phyloP scores from a whole-genome alignment of 2,797 vertebrate genomes.

The Sorex maritimensis region DNA sequence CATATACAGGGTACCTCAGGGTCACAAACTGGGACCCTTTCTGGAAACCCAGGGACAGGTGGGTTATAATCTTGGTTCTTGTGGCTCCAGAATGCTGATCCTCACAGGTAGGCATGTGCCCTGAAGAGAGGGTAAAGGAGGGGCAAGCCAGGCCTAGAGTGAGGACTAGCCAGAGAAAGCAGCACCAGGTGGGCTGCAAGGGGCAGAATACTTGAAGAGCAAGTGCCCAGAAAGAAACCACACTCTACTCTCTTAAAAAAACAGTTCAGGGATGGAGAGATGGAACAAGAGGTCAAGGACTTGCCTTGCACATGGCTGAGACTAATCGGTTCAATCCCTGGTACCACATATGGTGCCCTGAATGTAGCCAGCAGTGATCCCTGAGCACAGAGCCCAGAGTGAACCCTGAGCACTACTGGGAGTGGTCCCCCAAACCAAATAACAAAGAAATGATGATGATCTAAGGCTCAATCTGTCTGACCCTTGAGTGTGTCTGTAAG shows the following conservation, averaged over 20 bases:
- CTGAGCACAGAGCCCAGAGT: no score
- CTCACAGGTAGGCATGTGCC: not conserved
- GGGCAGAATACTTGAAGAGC: not conserved
- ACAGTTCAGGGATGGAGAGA: no score
- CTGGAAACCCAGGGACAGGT: not conserved
- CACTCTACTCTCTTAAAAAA: no score
- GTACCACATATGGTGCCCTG: no score
- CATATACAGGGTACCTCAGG: not conserved
- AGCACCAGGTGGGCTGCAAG: not conserved
- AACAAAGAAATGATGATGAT: no score
- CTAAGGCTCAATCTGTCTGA: not conserved
- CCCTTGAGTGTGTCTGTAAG: rapidly evolving
- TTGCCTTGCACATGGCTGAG: no score
- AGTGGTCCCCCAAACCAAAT: no score
- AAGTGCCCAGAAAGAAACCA: no score
- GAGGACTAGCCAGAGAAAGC: not conserved
- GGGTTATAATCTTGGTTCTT: not conserved
- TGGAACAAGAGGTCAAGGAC: no score
- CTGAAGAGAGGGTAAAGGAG: not conserved
- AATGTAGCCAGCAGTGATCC: no score
- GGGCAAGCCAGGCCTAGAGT: not conserved
- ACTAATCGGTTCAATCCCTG: no score
- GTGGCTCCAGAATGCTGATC: not conserved
- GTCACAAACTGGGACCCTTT: not conserved
- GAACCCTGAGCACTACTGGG: no score